Evolutionary conservation across 2,888 invertebrate genomes (phyloP).

Genomic region (Tachina lurida): DNA sequence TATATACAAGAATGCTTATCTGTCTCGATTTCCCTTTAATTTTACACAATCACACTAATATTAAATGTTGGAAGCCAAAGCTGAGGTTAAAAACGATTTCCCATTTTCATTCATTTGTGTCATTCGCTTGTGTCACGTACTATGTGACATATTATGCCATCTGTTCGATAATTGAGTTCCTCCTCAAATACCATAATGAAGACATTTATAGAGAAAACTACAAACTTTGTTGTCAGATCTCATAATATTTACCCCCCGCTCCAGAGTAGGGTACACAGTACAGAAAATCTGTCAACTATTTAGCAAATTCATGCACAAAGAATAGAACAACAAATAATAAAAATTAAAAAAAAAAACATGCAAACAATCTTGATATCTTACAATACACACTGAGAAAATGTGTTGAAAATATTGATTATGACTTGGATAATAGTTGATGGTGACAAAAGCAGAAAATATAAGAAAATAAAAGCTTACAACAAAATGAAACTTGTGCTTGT

Average conservation of each 20-base stretch:
- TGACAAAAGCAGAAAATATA: slow-evolving; percentile 33
- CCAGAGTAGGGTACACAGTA: background rate
- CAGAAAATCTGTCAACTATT: background rate
- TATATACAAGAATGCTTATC: too few species aligned
- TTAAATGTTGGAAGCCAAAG: too few species aligned
- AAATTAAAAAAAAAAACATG: background rate
- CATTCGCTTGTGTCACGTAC: too few species aligned
- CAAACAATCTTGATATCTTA: slow-evolving; percentile 11
- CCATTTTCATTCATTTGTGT: too few species aligned
- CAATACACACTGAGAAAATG: slow-evolving; percentile 32
- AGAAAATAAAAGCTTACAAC: slow-evolving; percentile 4
- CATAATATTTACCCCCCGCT: too few species aligned
- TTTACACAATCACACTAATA: too few species aligned
- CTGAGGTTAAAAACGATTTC: too few species aligned
- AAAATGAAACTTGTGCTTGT: slow-evolving; percentile 19
- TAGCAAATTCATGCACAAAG: background rate
- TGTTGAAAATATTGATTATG: slow-evolving; percentile 62
- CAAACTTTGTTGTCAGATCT: background rate
- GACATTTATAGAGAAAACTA: background rate
- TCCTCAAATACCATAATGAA: too few species aligned
- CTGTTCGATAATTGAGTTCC: too few species aligned
- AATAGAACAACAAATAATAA: background rate
- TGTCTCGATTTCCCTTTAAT: too few species aligned
- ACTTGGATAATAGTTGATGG: slow-evolving; percentile 51
- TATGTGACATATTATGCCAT: too few species aligned